These are phyloP conservation scores for Misgurnus mizolepis DNA, from an alignment of 2,113 vertebrate species.

Conservation along the genomic window DNA sequence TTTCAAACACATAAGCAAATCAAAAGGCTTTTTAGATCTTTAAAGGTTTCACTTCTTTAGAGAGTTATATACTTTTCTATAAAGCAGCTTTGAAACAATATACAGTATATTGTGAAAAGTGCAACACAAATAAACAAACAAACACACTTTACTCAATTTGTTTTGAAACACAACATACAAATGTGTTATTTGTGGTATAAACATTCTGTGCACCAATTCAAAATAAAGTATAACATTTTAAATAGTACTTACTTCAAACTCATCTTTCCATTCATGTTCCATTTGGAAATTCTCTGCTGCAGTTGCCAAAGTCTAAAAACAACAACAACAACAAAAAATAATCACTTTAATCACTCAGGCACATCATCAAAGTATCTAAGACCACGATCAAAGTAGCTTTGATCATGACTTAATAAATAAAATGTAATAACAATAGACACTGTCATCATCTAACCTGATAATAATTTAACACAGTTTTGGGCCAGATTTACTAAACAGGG, in stretches of 20 bases:
- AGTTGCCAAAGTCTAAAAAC: slow-evolving; percentile 86
- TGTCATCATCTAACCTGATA: not conserved
- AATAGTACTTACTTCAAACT: slow-evolving; percentile 83
- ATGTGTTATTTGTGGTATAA: not conserved
- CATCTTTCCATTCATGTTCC: slow-evolving; percentile 88
- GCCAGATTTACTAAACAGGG: too few relatives aligned
- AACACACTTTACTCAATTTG: not conserved
- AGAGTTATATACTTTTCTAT: too few relatives aligned
- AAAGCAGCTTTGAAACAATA: too few relatives aligned
- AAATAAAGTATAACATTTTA: not conserved
- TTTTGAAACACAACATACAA: not conserved
- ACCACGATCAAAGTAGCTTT: not conserved
- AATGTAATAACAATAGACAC: not conserved
- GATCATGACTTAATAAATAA: not conserved
- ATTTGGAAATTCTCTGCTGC: slow-evolving; percentile 91
- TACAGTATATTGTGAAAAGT: not conserved
- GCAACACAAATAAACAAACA: not conserved
- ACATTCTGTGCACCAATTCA: not conserved
- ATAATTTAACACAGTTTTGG: too few relatives aligned
- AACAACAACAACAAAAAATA: slow-evolving; percentile 51
- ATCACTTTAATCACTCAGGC: slow-evolving; percentile 18
- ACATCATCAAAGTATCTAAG: slow-evolving; percentile 19
- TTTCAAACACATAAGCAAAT: too few relatives aligned
- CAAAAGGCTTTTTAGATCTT: too few relatives aligned
- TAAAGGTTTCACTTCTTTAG: too few relatives aligned